Evolutionary conservation across 2,888 invertebrate species (phyloP), one percentile per base, ranked within the genome.

Genomic region (Blastobasis adustella): DNA sequence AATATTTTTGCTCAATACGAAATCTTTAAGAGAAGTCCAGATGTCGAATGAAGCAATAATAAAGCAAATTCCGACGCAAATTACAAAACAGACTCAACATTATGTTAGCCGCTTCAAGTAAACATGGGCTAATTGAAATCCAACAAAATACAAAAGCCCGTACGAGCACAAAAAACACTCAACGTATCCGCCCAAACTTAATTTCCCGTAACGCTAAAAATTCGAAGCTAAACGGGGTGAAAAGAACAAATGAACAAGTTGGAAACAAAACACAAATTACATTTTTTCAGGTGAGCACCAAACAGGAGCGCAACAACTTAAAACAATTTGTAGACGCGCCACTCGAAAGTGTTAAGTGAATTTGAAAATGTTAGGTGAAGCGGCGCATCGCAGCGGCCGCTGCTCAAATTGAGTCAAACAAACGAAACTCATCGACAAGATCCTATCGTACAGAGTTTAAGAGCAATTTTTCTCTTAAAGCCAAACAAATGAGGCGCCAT

Each of bases 401-500:
- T 57, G 62, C 62, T 67, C 67, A 65, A 80, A 81, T 82, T 76
- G 78, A 81, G 79, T 80, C 69, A 75, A 78, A 80, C 78, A 76
- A 81, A 83, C 80, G 74, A 72, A 82, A 82, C 79, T 82, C 82
- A 82, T 84, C 71, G 81, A 82, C 85, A 80, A 75, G 80, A 84
- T 82, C 74, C 77, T 79, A 83, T 86, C 82, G 70, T 73, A 69
- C 72, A 64, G 80, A 84, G 78, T 85, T 85, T 81, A 81, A 82
- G 83, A 83, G 76, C 77, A 83, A 85, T 87, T 88, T 87, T 87
- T 88, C 86, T 84, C 82, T 84, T 82, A 88, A 82, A 88, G 82
- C 88, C 79, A 88, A 85, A 88, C 87, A 88, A 88, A 88, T 88
- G 88, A 86, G 88, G 78, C 79, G 79, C 86, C 85, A 87, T 88